Conservation (phyloP, 2,888 invertebrate genomes). For the Drosophila yooni region DNA sequence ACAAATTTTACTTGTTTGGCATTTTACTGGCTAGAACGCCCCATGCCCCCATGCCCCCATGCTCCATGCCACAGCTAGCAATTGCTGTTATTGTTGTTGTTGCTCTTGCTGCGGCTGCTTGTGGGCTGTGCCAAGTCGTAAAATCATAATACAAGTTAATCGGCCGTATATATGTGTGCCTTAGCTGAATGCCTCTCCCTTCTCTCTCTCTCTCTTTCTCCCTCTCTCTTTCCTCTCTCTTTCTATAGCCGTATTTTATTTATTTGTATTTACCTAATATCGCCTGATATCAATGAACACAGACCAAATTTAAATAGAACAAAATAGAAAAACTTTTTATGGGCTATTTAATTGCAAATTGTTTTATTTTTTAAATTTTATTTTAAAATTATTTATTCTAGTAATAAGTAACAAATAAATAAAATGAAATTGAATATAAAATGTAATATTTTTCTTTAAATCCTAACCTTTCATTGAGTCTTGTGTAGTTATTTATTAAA, state of each 20-base stretch:
- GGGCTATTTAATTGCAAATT: too few relatives aligned
- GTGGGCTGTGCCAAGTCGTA: conserved; percentile 67
- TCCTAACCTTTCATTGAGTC: too few relatives aligned
- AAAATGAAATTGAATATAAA: background rate
- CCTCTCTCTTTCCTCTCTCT: background rate
- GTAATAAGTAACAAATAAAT: background rate
- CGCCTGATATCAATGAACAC: background rate
- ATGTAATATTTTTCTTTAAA: too few relatives aligned
- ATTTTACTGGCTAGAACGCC: conserved; percentile 21
- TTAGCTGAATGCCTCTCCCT: conserved; percentile 14
- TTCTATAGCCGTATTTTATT: background rate
- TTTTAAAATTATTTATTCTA: background rate
- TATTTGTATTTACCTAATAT: background rate
- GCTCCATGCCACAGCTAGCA: conserved; percentile 23
- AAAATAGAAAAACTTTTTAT: background rate
- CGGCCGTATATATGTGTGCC: conserved; percentile 42
- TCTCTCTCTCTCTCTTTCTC: background rate
- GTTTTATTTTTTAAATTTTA: too few relatives aligned
- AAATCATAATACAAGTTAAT: conserved; percentile 81
- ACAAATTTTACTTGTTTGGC: conserved; percentile 58
- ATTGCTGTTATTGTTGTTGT: conserved; percentile 42
- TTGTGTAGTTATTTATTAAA: too few relatives aligned
- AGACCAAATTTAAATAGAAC: background rate
- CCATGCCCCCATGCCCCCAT: background rate
- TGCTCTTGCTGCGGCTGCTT: conserved; percentile 20